Conservation (phyloP, 1,140 invertebrate genomes). For the Nautilus pompilius region DNA sequence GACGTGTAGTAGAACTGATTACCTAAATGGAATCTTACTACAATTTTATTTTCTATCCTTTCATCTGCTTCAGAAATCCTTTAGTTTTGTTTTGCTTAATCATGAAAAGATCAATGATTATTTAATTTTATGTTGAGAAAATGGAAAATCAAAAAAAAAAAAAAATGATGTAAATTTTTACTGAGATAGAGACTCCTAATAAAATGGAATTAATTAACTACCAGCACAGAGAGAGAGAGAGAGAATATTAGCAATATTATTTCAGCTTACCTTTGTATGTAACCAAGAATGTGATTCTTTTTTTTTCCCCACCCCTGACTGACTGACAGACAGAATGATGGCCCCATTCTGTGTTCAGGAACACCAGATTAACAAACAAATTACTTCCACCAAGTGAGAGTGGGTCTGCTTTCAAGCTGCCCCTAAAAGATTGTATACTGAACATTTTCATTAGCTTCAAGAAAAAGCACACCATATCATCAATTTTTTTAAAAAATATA, state of each 20-base stretch:
- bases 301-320: neutral
- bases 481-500: neutral
- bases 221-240: neutral
- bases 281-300: neutral
- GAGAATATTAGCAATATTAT: too few relatives aligned
- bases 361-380: too few relatives aligned
- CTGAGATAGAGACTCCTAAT: too few relatives aligned
- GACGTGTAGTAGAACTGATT: constrained; percentile 13
- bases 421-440: too few relatives aligned
- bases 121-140: neutral
- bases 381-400: too few relatives aligned
- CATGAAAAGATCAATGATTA: neutral
- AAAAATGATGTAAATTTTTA: too few relatives aligned
- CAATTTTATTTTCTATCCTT: neutral
- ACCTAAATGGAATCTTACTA: neutral
- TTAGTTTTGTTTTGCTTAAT: neutral
- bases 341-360: neutral
- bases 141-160: neutral
- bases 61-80: neutral
- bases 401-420: too few relatives aligned
- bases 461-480: neutral
- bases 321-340: neutral
- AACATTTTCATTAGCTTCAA: neutral
- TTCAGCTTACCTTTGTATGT: neutral
- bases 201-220: neutral